Conservation (phyloP, 2,888 invertebrate species). For the Drosophila infuscata region DNA sequence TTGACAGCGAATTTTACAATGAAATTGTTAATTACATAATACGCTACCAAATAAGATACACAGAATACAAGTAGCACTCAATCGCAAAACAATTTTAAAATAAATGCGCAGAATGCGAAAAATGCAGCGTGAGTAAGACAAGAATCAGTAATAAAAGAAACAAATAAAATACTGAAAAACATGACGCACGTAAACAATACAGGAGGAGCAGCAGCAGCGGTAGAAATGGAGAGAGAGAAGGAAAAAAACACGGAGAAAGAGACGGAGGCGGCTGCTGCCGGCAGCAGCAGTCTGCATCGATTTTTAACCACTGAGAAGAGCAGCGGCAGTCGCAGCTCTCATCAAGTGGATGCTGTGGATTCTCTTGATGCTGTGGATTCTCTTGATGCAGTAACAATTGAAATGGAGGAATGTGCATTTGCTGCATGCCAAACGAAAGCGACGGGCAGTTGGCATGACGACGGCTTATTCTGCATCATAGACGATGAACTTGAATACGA, state of each 20-base stretch:
- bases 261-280: slow-evolving; percentile 44
- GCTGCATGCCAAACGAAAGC: slow-evolving; percentile 62
- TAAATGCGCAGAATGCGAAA: slow-evolving; percentile 27
- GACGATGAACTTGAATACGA: slow-evolving; percentile 80
- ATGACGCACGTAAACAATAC: slow-evolving; percentile 77
- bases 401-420: slow-evolving; percentile 64
- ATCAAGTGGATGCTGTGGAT: slow-evolving; percentile 40
- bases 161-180: slow-evolving; percentile 27
- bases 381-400: background rate
- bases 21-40: slow-evolving; percentile 55
- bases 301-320: slow-evolving; percentile 55
- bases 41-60: slow-evolving; percentile 11
- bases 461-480: slow-evolving; percentile 64
- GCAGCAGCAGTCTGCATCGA: slow-evolving; percentile 60
- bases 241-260: slow-evolving; percentile 5
- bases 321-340: slow-evolving; percentile 17
- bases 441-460: slow-evolving; percentile 45
- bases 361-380: slow-evolving; percentile 40
- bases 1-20: slow-evolving; percentile 53
- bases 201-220: slow-evolving; percentile 21
- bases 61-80: background rate
- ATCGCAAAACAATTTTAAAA: slow-evolving; percentile 26
- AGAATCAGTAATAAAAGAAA: slow-evolving; percentile 29
- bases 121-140: slow-evolving; percentile 42
- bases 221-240: slow-evolving; percentile 25